Evolutionary conservation across 2,113 vertebrate species (phyloP).

Genomic region (Polyodon spathula): DNA sequence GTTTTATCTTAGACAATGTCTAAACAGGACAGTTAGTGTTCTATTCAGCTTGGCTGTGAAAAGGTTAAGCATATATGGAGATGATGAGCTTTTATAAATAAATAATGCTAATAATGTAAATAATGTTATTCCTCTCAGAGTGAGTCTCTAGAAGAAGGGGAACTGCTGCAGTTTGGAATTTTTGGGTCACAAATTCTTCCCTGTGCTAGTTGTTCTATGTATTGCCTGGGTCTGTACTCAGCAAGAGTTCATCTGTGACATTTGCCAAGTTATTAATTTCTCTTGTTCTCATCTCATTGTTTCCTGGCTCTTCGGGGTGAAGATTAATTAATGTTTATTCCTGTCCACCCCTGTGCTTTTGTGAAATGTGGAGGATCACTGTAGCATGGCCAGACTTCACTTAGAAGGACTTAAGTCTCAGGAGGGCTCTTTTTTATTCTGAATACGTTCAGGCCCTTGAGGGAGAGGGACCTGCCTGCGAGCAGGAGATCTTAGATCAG

Average conservation of each 20-base stretch:
- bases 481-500: not conserved
- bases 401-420: not conserved
- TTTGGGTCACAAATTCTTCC: not conserved
- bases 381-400: not conserved
- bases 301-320: not conserved
- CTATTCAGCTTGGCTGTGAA: not conserved
- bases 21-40: too few relatives aligned
- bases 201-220: not conserved
- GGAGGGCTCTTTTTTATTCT: not conserved
- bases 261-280: not conserved
- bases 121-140: not conserved
- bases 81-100: not conserved
- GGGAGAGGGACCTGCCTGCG: not conserved
- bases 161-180: not conserved
- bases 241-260: not conserved
- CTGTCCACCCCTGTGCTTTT: not conserved
- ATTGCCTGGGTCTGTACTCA: not conserved
- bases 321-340: slow-evolving; percentile 1
- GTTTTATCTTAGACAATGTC: too few relatives aligned
- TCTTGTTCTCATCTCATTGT: slow-evolving; percentile 1
- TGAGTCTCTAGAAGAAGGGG: not conserved
- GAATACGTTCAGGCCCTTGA: not conserved
- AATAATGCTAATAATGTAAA: not conserved
- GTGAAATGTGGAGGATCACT: not conserved
- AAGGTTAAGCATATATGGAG: not conserved